Evolutionary conservation across 1,140 invertebrate genomes (phyloP), one percentile per base, ranked within the genome.

Genomic region (Ips typographus): DNA sequence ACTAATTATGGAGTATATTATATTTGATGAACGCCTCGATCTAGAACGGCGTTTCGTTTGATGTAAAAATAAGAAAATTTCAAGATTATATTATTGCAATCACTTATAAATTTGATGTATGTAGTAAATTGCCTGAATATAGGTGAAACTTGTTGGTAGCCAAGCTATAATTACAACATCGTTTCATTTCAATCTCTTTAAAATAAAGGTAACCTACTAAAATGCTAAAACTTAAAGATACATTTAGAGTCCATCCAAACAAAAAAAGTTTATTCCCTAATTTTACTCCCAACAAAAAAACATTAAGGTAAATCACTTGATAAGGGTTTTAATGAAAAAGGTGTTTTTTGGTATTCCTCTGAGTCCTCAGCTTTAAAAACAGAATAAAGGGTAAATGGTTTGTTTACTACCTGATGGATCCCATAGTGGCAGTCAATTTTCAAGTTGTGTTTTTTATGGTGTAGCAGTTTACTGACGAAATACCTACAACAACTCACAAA

Each of bases 381-480:
- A 49, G 72, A 73, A 73, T 79, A 80, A 8, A 79, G 71, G 1
- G 74, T 77, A 60, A 78, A 80, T 22, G 79, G 74, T 47, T 78
- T 79, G 44, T 80, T 78, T 6, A 79, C 71, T 57, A 78, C 51
- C 49, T 77, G 75, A 72, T 80, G 80, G 56, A 77, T 70, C 22
- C 75, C 82, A 74, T 84, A 83, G 39, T 80, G 70, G 68, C 84
- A 81, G 60, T 84, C 80, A 36, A 92, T 83, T 71, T 82, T 84
- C 57, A 90, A 79, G 51, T 85, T 84, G 4, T 84, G 83, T 38
- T 85, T 78, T 74, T 87, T 83, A 73, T 87, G 87, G 65, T 91
- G 85, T 8, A 91, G 76, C 77, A 87, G 89, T 74, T 87, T 87
- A 61, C 82, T 78, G 4, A 90, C 84, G 72, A 92, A 82, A 60